Conservation (phyloP, 2,113 vertebrate genomes). For the Typhlomys cinereus region DNA sequence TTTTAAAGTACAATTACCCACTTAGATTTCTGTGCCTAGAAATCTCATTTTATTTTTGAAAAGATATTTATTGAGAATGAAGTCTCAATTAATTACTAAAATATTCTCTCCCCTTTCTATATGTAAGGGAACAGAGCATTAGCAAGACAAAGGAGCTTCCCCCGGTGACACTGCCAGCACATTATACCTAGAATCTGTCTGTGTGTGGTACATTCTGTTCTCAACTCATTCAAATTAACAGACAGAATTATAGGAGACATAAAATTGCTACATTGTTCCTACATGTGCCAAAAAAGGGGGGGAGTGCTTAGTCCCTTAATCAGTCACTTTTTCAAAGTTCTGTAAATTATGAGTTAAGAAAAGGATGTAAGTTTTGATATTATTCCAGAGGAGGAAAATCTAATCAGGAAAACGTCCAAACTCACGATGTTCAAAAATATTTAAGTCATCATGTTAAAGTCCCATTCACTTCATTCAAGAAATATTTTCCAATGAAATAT, state of each 20-base stretch:
- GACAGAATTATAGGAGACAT: not conserved
- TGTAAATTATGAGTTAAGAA: not conserved
- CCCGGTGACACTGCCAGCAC: not conserved
- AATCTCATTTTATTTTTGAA: not conserved
- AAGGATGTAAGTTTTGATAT: not conserved
- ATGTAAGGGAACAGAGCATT: not conserved
- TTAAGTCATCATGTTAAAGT: not conserved
- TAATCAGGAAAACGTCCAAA: conserved; percentile 1
- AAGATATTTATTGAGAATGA: not conserved
- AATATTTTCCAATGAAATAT: not conserved
- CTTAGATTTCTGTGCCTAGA: not conserved
- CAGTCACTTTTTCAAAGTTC: conserved; percentile 1
- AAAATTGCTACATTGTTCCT: not conserved
- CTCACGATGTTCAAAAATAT: not conserved
- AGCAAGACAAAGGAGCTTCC: not conserved
- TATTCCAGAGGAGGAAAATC: not conserved
- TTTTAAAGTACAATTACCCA: not conserved
- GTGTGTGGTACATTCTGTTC: not conserved
- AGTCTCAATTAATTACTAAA: not conserved
- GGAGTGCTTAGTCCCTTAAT: not conserved
- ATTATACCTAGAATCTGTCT: not conserved
- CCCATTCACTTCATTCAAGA: not conserved
- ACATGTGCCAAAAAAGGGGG: not conserved
- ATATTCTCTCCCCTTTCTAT: not conserved
- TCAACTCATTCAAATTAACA: conserved; percentile 2